Percentiles rank a stretch among this genome's conserved stretches.
phyloP scores from a whole-genome alignment of 2,888 invertebrate genomes.

The Fragum sueziense region DNA sequence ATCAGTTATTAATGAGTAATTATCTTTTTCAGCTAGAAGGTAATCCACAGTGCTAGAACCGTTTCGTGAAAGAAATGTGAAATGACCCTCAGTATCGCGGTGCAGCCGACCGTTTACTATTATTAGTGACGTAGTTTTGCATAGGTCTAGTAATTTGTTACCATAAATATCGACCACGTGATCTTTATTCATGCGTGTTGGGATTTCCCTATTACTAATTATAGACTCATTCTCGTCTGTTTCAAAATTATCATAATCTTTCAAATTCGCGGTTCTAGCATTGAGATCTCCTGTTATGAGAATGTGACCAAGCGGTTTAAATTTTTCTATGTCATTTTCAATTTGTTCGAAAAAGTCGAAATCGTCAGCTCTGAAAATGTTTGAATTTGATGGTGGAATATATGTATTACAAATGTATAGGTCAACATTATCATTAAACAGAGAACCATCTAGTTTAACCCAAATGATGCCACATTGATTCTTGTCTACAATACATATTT shows the following conservation, averaged over 20 bases:
- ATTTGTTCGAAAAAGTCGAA: constrained; percentile 11
- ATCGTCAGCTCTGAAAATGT: background rate
- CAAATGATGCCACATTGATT: constrained; percentile 12
- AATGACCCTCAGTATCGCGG: background rate
- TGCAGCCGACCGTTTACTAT: background rate
- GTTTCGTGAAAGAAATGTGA: background rate
- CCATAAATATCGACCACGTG: background rate
- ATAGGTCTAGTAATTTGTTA: background rate
- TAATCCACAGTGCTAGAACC: constrained; percentile 15
- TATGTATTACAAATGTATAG: constrained; percentile 2
- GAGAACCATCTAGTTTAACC: background rate
- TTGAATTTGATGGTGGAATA: background rate
- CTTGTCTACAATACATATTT: background rate
- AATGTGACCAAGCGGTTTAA: background rate
- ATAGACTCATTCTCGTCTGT: background rate
- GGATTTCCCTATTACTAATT: background rate
- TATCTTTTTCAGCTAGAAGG: background rate
- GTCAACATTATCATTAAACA: background rate
- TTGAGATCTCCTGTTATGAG: constrained; percentile 10
- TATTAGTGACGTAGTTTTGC: background rate
- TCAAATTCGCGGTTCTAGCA: background rate
- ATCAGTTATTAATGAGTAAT: background rate
- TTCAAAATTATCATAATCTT: background rate
- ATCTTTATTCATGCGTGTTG: background rate
- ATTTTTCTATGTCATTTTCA: constrained; percentile 4